Base-by-base conservation (phyloP, 2,113 vertebrate species). In the Mandrillus leucophaeus region DNA sequence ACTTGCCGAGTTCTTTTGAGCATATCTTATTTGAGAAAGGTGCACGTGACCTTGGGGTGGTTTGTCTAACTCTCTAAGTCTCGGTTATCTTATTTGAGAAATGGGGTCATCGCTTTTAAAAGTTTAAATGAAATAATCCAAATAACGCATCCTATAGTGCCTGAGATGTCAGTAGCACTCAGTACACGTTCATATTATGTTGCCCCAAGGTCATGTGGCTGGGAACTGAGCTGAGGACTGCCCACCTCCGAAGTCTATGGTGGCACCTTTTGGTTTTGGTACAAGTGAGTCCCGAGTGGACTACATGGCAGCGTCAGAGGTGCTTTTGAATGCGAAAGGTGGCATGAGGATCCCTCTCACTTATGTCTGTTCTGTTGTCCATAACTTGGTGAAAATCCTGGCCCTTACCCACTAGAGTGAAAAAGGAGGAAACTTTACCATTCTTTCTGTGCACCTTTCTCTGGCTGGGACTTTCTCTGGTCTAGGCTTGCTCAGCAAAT, bases 401-500 rank as follows among this genome's bases (percentile, higher is more conserved):
- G 8, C 40, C 35, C 45, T 84, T 57, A 12, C 8, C 75, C 2
- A 6, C 5, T 8, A 40, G 8, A 27, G 45, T 88, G 16, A 43
- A 32, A 52, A 70, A n/a, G 84, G 59, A 75, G 40, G 27, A 64
- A 32, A 43, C 2, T 5, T 22, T 32, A 8, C 10, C 8, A 2
- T 16, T 20, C 35, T 76, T 57, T 73, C 32, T 50, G 12, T 43
- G 55, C 4, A 22, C 23, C 22, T 73, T 48, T 45, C 64, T 80
- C 18, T 81, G 35, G 12, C 17, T 23, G 3, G 11, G 7, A 5
- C n/a, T 22, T 25, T 8, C 66, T 55, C 3, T 68, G 16, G 2
- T 30, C 40, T 23, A 23, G 14, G n/a, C 40, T 18, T 16, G 0
- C 13, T 3, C 9, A 11, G 52, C 27, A 25, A 25, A n/a, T 0